Evolutionary conservation across 1,140 invertebrate species (phyloP).

Genomic region (Euwallacea fornicatus): DNA sequence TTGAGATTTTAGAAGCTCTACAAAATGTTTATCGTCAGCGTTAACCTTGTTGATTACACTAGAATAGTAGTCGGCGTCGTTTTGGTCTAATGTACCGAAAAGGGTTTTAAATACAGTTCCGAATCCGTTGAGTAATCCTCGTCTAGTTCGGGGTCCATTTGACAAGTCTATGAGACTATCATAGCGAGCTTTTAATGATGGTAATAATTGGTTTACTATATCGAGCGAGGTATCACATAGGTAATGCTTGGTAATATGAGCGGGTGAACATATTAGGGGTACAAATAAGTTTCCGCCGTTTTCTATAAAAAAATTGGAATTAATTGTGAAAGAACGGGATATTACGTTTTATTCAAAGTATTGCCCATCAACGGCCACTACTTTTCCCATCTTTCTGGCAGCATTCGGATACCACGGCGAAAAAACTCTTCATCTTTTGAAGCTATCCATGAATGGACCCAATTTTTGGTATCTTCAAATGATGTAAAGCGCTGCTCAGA

Average conservation of each 20-base stretch:
- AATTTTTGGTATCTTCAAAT: no score
- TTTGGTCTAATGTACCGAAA: conserved; percentile 1
- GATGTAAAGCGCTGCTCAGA: no score
- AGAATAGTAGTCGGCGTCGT: neutral
- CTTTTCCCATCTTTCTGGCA: no score
- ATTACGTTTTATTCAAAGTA: no score
- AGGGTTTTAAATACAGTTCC: neutral
- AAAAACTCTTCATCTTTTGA: no score
- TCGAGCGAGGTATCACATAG: neutral
- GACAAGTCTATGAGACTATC: neutral
- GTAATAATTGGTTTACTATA: neutral
- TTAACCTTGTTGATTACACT: neutral
- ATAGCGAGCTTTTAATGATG: neutral
- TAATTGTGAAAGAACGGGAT: no score
- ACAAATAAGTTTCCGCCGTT: no score
- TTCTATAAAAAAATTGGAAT: no score
- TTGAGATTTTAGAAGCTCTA: neutral
- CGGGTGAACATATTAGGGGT: neutral
- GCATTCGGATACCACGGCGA: no score
- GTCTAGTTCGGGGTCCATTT: neutral
- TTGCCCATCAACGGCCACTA: no score
- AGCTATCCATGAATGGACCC: no score
- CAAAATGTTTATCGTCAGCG: neutral
- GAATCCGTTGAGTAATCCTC: neutral
- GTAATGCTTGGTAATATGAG: neutral